phyloP scores from a whole-genome alignment of 2,888 invertebrate genomes.

The Parnassius smintheus region DNA sequence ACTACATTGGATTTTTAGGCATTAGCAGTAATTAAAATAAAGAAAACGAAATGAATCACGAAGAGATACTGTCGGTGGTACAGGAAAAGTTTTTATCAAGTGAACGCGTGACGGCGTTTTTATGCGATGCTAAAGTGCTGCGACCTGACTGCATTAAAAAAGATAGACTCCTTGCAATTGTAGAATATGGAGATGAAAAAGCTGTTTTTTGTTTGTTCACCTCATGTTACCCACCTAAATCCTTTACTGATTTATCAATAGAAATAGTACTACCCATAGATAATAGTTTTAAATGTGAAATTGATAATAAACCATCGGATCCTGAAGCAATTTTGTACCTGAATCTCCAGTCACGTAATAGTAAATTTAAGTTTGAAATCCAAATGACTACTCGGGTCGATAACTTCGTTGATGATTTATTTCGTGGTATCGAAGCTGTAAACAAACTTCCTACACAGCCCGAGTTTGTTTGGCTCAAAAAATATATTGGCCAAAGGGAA shows the following conservation, averaged over 20 bases:
- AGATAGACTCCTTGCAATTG: conserved; percentile 71
- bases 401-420: conserved; percentile 87
- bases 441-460: conserved; percentile 65
- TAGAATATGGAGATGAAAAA: conserved; percentile 76
- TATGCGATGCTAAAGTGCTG: conserved; percentile 72
- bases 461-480: conserved; percentile 82
- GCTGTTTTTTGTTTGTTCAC: conserved; percentile 76
- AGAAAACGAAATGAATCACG: conserved; percentile 69
- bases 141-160: conserved; percentile 73
- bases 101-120: conserved; percentile 70
- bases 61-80: conserved; percentile 70
- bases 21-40: conserved; percentile 32
- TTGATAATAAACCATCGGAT: conserved; percentile 83
- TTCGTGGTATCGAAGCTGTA: conserved; percentile 86
- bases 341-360: conserved; percentile 69
- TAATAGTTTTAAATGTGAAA: conserved; percentile 88
- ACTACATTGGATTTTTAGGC: conserved; percentile 22
- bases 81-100: conserved; percentile 76
- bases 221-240: conserved; percentile 84
- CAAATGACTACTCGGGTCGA: conserved; percentile 83
- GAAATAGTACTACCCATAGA: conserved; percentile 91
- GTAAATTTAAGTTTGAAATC: conserved; percentile 76
- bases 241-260: conserved; percentile 88
- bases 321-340: conserved; percentile 75
- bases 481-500: conserved; percentile 75